These are phyloP conservation scores for Alviniconcha strummeri DNA, from an alignment of 2,888 invertebrate genomes.

Conservation along the genomic window DNA sequence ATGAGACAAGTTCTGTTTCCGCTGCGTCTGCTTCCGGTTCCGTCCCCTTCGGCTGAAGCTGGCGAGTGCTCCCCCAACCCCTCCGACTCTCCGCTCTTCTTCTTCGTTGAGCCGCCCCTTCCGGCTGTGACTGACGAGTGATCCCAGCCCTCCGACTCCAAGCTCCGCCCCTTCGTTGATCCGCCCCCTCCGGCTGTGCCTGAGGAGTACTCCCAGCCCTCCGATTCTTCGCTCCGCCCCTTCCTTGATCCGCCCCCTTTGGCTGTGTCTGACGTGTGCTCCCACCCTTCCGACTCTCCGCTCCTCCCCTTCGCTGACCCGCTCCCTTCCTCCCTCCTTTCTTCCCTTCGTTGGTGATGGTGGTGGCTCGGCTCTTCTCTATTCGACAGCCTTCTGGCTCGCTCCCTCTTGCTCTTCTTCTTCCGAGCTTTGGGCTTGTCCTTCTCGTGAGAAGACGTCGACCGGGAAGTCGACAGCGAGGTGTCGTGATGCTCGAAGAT, in stretches of 20 bases:
- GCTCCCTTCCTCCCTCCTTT: not conserved
- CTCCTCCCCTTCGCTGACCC: not conserved
- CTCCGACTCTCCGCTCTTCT: no score
- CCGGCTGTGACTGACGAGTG: no score
- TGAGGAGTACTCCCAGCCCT: no score
- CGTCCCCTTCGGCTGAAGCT: not conserved
- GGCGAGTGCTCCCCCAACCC: no score
- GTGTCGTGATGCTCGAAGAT: not conserved
- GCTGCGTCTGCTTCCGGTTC: not conserved
- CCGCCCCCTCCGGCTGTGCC: not conserved
- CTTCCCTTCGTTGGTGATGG: not conserved
- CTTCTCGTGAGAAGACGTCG: not conserved
- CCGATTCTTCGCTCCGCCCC: not conserved
- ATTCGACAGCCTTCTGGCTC: not conserved
- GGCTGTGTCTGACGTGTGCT: no score
- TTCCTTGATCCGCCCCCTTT: not conserved
- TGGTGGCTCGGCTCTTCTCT: not conserved
- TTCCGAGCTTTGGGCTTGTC: not conserved
- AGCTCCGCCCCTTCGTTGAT: not conserved
- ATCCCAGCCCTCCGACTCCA: not conserved
- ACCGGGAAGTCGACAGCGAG: not conserved
- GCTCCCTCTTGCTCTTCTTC: not conserved
- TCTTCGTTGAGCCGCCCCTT: not conserved
- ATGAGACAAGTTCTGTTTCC: constrained; percentile 5
- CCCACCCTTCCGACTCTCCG: no score